These are phyloP conservation scores for Pammene fasciana DNA, from an alignment of 2,888 invertebrate species.

Conservation along the genomic window DNA sequence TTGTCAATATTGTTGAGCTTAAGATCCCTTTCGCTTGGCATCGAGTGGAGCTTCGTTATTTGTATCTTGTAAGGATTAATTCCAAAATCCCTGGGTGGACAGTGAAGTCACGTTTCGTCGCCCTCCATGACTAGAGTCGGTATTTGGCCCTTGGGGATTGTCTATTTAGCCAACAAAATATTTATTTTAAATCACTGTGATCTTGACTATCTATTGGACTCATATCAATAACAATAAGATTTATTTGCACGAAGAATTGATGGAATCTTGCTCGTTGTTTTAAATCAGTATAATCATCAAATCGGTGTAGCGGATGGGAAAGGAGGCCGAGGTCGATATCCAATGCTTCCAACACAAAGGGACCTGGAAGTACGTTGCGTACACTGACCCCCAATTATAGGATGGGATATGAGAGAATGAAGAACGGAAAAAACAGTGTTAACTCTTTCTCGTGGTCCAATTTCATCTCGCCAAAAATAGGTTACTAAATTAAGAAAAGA, in stretches of 20 bases:
- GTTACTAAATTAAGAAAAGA: no score
- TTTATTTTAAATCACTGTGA: not conserved
- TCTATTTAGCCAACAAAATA: not conserved
- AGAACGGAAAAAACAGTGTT: not conserved
- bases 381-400: not conserved
- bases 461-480: not conserved
- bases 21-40: constrained; percentile 7
- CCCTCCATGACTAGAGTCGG: constrained; percentile 16
- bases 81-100: constrained; percentile 22
- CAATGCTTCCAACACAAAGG: not conserved
- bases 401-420: not conserved
- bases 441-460: not conserved
- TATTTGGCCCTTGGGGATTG: constrained; percentile 13
- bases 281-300: not conserved
- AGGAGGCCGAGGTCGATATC: not conserved
- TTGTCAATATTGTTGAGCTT: constrained; percentile 15
- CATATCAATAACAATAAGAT: not conserved
- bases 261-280: not conserved
- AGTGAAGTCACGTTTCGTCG: constrained; percentile 29
- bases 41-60: constrained; percentile 5
- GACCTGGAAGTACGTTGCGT: not conserved
- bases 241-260: not conserved
- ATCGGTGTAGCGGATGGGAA: not conserved
- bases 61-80: constrained; percentile 32
- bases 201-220: not conserved